Evolutionary conservation across 2,888 invertebrate genomes (phyloP).

Genomic region (Nomada hirtipes): DNA sequence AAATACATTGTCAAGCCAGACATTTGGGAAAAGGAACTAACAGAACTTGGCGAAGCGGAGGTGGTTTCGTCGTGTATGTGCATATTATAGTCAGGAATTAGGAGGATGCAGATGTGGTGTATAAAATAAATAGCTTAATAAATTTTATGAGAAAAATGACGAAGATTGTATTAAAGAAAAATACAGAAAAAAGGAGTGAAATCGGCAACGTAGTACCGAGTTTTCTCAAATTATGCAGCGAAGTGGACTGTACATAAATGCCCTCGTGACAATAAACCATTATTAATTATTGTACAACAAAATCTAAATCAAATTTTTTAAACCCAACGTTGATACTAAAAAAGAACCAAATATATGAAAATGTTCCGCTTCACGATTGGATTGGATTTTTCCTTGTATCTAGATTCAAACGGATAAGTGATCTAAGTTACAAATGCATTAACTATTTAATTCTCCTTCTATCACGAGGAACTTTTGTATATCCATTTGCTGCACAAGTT

Average conservation of each 20-base stretch:
- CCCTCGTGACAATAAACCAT: background rate
- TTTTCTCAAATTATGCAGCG: constrained; percentile 4
- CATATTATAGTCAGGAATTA: constrained; percentile 9
- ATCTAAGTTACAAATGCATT: background rate
- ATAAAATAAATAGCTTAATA: constrained; percentile 21
- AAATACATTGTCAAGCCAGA: constrained; percentile 23
- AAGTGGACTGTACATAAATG: background rate
- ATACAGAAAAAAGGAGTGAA: constrained; percentile 35
- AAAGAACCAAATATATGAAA: background rate
- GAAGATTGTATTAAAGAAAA: constrained; percentile 35
- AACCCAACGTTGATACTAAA: background rate
- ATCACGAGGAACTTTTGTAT: background rate
- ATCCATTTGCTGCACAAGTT: background rate
- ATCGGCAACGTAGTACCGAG: background rate
- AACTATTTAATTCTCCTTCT: background rate
- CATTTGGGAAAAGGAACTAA: constrained; percentile 34
- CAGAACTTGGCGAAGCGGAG: constrained; percentile 58
- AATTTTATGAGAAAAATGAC: constrained; percentile 18
- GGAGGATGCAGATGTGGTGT: constrained; percentile 8
- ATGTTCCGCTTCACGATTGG: too few species aligned
- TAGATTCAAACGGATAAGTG: background rate
- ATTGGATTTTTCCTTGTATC: background rate
- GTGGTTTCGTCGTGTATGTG: constrained; percentile 29
- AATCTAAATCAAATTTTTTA: background rate
- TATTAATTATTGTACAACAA: constrained; percentile 2